phyloP scores from a whole-genome alignment of 2,888 invertebrate genomes.

The Spodoptera littoralis region DNA sequence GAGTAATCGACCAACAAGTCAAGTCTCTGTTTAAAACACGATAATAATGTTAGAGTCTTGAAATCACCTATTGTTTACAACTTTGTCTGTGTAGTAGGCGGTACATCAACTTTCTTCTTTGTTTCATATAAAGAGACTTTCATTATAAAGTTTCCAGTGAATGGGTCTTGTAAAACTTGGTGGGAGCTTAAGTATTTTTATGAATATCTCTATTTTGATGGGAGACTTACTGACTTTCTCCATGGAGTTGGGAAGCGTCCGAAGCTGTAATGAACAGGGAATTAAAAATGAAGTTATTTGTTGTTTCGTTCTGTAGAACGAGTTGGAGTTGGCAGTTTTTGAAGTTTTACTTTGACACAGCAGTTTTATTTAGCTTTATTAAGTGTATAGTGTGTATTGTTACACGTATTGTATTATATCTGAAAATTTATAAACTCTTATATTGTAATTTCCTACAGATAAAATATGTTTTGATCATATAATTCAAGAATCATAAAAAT shows the following conservation, averaged over 20 bases:
- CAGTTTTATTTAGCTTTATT: background rate
- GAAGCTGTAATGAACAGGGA: conserved; percentile 19
- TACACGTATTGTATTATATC: too few species aligned
- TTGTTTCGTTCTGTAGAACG: background rate
- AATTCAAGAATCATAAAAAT: too few species aligned
- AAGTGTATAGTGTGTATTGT: too few species aligned
- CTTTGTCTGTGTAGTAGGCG: conserved; percentile 37
- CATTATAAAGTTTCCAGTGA: conserved; percentile 65
- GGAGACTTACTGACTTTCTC: conserved; percentile 30
- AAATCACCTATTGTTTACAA: conserved; percentile 54
- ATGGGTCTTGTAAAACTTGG: conserved; percentile 60
- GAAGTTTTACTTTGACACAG: too few species aligned
- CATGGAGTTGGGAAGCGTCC: background rate
- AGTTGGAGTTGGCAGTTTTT: background rate
- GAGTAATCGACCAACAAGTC: too few species aligned
- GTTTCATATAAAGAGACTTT: conserved; percentile 64
- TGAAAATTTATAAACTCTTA: too few species aligned
- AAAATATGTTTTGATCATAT: too few species aligned
- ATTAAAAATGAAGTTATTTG: conserved; percentile 4
- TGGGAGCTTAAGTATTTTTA: conserved; percentile 54
- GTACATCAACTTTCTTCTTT: conserved; percentile 55
- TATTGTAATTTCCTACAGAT: too few species aligned
- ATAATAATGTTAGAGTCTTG: conserved; percentile 25
- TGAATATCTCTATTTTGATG: conserved; percentile 36
- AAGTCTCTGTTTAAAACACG: conserved; percentile 21